Base-by-base conservation (phyloP, 2,113 vertebrate species). In the Girardinichthys multiradiatus region DNA sequence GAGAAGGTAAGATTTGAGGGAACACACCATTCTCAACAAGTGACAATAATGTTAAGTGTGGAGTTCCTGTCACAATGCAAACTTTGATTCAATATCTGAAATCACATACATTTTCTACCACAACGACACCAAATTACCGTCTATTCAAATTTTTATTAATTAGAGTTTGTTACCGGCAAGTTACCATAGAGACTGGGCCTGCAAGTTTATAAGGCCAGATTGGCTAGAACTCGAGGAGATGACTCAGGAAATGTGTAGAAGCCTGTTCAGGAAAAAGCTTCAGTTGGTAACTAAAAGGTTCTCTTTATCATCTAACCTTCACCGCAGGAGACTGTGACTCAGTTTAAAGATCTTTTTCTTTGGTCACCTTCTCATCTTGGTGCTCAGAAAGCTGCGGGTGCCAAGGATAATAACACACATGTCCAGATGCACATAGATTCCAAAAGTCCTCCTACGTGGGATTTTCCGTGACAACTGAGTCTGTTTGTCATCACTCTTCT, bases 401-500 rank as follows among this genome's bases (percentile, higher is more conserved):
- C 51, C 1, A 6, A 39, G 39, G 57, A 68, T 69, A 64, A 81
- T 28, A 39, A 37, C 64, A 63, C 21, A 70, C 3, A 57, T 60
- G 19, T 37, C 54, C 35, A 54, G 4, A 29, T 31, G 31, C 69
- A 48, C 54, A 64, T 17, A 11, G 21, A 13, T 19, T 64, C 28
- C 57, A 31, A 60, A 57, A 26, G 66, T 77, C 63, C 31, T 61
- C 33, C 62, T 65, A 59, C 37, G 68, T 82, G 76, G 64, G 57
- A 81, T 86, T 87, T 88, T 88, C 78, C 79, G 87, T 90, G 86
- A 91, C 87, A 87, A 80, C 51, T 75, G 27, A 60, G 64, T 81
- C 62, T 45, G 72, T 67, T 54, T 69, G 28, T 45, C 81, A 85
- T 91, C 72, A 76, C 72, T 91, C 87, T 77, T 75, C 33, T 57